These are phyloP conservation scores for Portunus trituberculatus DNA, from an alignment of 1,140 invertebrate species.

Conservation along the genomic window DNA sequence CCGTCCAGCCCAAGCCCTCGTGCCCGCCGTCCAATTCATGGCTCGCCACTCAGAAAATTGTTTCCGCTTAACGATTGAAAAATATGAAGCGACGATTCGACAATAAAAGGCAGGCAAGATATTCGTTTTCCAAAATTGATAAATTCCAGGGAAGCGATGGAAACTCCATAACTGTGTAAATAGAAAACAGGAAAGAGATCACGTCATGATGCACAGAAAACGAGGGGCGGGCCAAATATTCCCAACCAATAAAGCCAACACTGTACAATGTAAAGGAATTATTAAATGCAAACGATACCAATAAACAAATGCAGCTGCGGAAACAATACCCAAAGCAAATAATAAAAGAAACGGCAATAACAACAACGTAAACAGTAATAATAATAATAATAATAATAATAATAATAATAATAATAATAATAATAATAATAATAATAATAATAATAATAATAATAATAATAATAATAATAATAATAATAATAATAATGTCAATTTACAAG, in stretches of 20 bases:
- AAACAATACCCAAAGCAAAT: background rate
- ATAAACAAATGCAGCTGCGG: background rate
- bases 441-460: background rate
- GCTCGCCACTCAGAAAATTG: too few species aligned
- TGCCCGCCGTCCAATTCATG: too few species aligned
- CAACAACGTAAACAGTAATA: background rate
- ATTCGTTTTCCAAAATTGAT: constrained; percentile 1
- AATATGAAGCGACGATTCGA: background rate
- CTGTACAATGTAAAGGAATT: background rate
- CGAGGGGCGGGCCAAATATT: background rate
- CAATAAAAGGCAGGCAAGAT: background rate
- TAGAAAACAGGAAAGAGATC: constrained; percentile 3
- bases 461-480: background rate
- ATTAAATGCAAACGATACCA: constrained; percentile 9
- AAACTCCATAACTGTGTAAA: constrained; percentile 12
- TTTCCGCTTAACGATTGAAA: background rate
- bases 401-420: background rate
- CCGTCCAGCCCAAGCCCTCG: too few species aligned
- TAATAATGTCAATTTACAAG: background rate
- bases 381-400: background rate
- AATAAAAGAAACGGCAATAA: background rate
- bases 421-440: constrained; percentile 26
- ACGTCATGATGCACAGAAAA: background rate
- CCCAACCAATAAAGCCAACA: background rate
- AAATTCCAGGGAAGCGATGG: background rate